Evolutionary conservation across 2,888 invertebrate genomes (phyloP).

Genomic region (Temnothorax unifasciatus): DNA sequence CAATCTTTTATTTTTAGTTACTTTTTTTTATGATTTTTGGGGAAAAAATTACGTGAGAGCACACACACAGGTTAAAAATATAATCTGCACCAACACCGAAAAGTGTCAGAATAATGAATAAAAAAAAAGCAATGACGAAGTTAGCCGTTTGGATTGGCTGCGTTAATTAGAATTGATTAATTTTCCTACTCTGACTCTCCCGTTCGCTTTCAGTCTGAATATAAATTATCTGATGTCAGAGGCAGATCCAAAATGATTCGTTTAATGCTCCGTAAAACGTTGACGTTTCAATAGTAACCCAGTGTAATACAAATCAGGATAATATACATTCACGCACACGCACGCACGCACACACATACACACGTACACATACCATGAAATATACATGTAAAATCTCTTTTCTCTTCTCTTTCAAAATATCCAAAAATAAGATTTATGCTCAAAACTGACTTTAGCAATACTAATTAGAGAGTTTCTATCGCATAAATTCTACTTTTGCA

Average conservation of each 20-base stretch:
- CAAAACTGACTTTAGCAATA: neutral
- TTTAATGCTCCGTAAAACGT: slow-evolving; percentile 78
- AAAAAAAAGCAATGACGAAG: slow-evolving; percentile 44
- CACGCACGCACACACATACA: neutral
- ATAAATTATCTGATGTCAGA: slow-evolving; percentile 79
- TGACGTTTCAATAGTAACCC: slow-evolving; percentile 52
- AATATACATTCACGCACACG: neutral
- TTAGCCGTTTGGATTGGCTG: slow-evolving; percentile 77
- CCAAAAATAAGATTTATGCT: slow-evolving; percentile 6
- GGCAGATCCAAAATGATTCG: slow-evolving; percentile 79
- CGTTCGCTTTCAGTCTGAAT: slow-evolving; percentile 67
- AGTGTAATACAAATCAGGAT: slow-evolving; percentile 34
- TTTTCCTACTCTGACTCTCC: slow-evolving; percentile 67
- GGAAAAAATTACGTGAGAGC: neutral
- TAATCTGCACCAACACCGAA: slow-evolving; percentile 19
- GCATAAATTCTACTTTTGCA: neutral
- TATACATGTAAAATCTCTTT: neutral
- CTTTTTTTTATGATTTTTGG: neutral
- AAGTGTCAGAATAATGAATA: slow-evolving; percentile 49
- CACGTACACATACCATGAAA: neutral
- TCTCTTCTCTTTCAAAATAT: neutral
- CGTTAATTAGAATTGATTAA: slow-evolving; percentile 84
- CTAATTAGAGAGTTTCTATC: neutral
- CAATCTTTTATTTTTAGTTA: slow-evolving; percentile 27
- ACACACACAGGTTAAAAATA: slow-evolving; percentile 12